Base-by-base conservation (phyloP, 2,888 invertebrate species). In the Sepioteuthis lessoniana region DNA sequence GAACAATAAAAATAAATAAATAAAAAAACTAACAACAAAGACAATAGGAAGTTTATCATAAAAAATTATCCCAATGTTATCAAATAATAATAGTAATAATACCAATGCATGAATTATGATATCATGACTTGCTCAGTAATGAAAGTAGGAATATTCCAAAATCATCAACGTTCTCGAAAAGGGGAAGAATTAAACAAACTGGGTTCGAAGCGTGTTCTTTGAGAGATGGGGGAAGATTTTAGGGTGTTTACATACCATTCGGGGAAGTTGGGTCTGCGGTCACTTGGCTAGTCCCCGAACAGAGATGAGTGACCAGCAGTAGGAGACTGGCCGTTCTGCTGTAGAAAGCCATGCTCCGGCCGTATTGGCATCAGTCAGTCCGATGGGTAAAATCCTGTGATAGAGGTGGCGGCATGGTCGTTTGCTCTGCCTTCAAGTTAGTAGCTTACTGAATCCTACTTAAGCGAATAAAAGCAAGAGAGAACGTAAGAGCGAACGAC, bases 341-440 rank as follows among this genome's bases (percentile, higher is more conserved):
- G 76, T 76, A 76, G n/a, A n/a, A 76, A 76, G 76, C 76, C 76
- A 76, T 76, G 76, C 76, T 76, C 76, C 76, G 76, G 76, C 76
- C 76, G 76, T 76, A 76, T 76, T n/a, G 76, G 76, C 76, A 76
- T 76, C 76, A 76, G 76, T 76, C 76, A 76, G 76, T 76, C 76
- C 76, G 35, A 76, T 25, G 76, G 76, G 76, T 76, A 76, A 76
- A 76, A 76, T 76, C 76, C 76, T 76, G 76, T 16, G n/a, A n/a
- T n/a, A 76, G n/a, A 13, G 76, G 35, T 76, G 76, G 76, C n/a
- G 76, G 76, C n/a, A 35, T n/a, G n/a, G 35, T 76, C n/a, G 76
- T 35, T 35, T 76, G n/a, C 76, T 76, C 25, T 76, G 76, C n/a
- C n/a, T 76, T 76, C n/a, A 35, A 76, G 76, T 76, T 76, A 76